Conservation (phyloP, 2,888 invertebrate species). For the Sarcophaga rosellei region DNA sequence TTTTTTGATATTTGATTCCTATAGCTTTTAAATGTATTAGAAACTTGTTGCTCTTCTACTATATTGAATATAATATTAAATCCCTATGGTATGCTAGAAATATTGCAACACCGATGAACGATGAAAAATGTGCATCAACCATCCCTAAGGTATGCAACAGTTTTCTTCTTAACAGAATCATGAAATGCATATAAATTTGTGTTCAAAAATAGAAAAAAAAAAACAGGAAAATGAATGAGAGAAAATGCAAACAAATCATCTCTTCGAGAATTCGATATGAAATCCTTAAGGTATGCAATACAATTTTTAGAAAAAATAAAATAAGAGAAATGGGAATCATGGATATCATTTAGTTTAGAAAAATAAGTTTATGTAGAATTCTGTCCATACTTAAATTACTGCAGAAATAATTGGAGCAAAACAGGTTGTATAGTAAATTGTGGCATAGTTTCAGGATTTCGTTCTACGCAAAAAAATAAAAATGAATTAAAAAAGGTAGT, state of each 20-base stretch:
- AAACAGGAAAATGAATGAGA: not conserved
- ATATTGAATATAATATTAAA: not conserved
- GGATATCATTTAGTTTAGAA: not conserved
- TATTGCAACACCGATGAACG: not conserved
- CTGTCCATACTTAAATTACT: too few species aligned
- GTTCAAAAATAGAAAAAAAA: not conserved
- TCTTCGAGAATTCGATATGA: not conserved
- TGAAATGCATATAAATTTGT: not conserved
- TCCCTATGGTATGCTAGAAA: slow-evolving; percentile 14
- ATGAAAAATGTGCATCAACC: slow-evolving; percentile 1
- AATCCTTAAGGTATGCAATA: not conserved
- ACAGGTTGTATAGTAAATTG: too few species aligned
- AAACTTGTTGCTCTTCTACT: not conserved
- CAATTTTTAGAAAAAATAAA: not conserved
- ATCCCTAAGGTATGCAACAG: slow-evolving; percentile 34
- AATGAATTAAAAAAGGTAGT: too few species aligned
- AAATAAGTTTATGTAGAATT: too few species aligned
- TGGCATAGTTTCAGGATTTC: too few species aligned
- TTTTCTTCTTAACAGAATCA: not conserved
- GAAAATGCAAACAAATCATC: not conserved
- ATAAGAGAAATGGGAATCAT: not conserved
- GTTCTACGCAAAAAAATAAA: too few species aligned
- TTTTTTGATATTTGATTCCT: not conserved
- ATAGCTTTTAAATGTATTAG: not conserved
- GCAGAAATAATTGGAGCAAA: too few species aligned